Conservation (phyloP, 2,888 invertebrate genomes). For the Kuschelorhynchus macadamiae region DNA sequence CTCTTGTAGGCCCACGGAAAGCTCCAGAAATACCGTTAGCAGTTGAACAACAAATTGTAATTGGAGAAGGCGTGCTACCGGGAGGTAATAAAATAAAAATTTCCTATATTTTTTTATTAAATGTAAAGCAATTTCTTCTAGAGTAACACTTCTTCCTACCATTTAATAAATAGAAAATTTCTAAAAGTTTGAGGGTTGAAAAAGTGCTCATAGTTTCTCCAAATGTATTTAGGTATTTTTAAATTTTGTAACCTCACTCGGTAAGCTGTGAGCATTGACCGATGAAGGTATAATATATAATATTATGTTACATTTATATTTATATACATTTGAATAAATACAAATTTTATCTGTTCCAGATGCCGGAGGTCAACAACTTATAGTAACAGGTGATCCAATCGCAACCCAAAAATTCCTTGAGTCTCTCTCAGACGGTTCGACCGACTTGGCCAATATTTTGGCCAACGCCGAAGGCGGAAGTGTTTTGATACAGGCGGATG, state of each 20-base stretch:
- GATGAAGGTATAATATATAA: too few relatives aligned
- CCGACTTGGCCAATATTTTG: slow-evolving; percentile 66
- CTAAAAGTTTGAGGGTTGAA: too few relatives aligned
- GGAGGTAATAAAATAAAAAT: slow-evolving; percentile 24
- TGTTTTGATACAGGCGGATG: slow-evolving; percentile 67
- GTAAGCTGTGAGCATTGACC: too few relatives aligned
- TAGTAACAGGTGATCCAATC: slow-evolving; percentile 67
- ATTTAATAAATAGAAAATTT: too few relatives aligned
- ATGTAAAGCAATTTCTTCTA: too few relatives aligned
- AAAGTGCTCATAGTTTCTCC: too few relatives aligned
- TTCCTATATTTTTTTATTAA: neutral
- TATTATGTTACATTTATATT: too few relatives aligned
- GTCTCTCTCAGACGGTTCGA: slow-evolving; percentile 66
- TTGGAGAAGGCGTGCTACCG: slow-evolving; percentile 34
- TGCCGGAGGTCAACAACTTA: slow-evolving; percentile 63
- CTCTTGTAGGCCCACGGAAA: slow-evolving; percentile 48
- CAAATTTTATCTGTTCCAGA: slow-evolving; percentile 18
- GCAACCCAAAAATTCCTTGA: slow-evolving; percentile 67
- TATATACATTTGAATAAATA: too few relatives aligned
- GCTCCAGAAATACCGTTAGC: slow-evolving; percentile 50
- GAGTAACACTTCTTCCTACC: too few relatives aligned
- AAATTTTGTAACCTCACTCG: too few relatives aligned
- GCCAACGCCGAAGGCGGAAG: slow-evolving; percentile 66
- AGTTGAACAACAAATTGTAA: slow-evolving; percentile 46
- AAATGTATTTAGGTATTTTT: too few relatives aligned